phyloP scores from a whole-genome alignment of 1,140 invertebrate species.

The Tetramorium simillimum region DNA sequence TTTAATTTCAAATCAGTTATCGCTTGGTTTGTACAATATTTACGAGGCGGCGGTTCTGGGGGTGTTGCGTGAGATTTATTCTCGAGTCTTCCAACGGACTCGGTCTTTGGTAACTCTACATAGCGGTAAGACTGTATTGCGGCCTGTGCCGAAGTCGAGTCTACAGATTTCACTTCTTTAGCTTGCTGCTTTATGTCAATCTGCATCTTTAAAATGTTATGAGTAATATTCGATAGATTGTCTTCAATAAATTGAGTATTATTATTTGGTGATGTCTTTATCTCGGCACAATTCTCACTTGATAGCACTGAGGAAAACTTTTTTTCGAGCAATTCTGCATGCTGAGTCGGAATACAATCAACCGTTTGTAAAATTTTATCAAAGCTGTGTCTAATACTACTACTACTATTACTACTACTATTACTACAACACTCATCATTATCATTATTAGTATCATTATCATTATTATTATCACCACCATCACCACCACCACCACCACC shows the following conservation, averaged over 20 bases:
- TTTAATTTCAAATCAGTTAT: constrained; percentile 58
- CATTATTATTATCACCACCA: neutral
- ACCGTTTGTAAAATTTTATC: constrained; percentile 70
- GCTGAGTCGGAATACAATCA: constrained; percentile 65
- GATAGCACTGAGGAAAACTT: constrained; percentile 36
- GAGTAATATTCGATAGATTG: constrained; percentile 13
- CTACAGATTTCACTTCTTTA: constrained; percentile 39
- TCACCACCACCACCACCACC: neutral
- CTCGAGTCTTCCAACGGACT: constrained; percentile 73
- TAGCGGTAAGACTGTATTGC: constrained; percentile 46
- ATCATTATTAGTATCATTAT: neutral
- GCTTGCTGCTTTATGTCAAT: constrained; percentile 41
- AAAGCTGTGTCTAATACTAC: constrained; percentile 48
- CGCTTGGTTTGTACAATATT: constrained; percentile 79
- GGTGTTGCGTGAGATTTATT: constrained; percentile 78
- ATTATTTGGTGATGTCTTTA: constrained; percentile 22
- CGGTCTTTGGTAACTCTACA: constrained; percentile 59
- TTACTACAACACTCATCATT: constrained; percentile 41
- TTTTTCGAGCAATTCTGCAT: constrained; percentile 60
- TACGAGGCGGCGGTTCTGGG: constrained; percentile 85
- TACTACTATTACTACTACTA: constrained; percentile 57
- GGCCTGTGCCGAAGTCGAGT: constrained; percentile 14
- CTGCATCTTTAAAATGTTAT: constrained; percentile 51
- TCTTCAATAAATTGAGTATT: constrained; percentile 35
- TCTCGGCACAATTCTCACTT: constrained; percentile 28